Conservation (phyloP, 2,113 vertebrate species). For the Sclerurus mexicanus region DNA sequence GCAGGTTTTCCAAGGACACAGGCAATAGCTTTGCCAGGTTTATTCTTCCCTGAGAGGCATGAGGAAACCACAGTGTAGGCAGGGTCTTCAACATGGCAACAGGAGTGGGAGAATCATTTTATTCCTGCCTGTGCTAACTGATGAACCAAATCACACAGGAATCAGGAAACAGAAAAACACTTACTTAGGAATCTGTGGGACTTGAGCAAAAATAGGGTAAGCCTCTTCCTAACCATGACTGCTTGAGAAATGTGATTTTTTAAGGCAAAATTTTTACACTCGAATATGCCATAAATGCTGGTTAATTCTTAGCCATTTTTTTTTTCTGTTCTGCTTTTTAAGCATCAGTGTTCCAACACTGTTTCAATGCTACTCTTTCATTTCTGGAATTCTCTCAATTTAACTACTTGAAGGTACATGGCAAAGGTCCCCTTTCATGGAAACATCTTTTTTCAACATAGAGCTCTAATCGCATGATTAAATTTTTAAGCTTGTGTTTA, state of each 20-base stretch:
- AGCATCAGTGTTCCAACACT: neutral
- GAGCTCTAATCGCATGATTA: neutral
- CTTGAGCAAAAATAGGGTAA: neutral
- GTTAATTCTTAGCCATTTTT: neutral
- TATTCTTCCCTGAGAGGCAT: neutral
- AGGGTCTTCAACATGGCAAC: neutral
- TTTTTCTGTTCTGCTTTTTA: neutral
- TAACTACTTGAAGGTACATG: neutral
- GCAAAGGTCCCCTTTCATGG: neutral
- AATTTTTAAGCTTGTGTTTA: neutral
- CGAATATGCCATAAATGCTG: neutral
- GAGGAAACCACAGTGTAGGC: neutral
- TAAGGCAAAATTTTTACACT: neutral
- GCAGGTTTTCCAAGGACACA: neutral
- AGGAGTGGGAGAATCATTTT: neutral
- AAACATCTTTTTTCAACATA: neutral
- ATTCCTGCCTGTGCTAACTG: neutral
- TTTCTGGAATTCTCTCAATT: neutral
- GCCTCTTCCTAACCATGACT: neutral
- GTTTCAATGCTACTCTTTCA: neutral
- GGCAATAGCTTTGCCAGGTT: neutral
- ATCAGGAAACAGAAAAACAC: neutral
- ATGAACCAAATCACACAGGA: neutral
- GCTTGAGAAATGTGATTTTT: neutral
- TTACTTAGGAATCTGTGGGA: neutral